Conservation (phyloP, 2,888 invertebrate genomes). For the Lepetodrilus schrolli region DNA sequence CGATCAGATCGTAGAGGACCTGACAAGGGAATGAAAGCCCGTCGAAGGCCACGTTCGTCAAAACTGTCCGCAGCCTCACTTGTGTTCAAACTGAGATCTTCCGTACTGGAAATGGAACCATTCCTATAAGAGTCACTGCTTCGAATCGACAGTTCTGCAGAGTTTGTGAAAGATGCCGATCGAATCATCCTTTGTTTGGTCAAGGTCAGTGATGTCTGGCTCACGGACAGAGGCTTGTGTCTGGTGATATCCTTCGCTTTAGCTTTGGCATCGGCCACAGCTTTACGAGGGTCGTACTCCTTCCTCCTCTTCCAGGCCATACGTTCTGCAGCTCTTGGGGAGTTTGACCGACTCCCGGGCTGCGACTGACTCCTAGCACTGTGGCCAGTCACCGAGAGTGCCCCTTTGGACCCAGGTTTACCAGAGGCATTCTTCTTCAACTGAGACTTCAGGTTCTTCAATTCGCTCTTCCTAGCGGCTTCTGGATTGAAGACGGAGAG, state of each 20-base stretch:
- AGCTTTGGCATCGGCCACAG: conserved; percentile 85
- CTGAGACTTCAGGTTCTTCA: conserved; percentile 38
- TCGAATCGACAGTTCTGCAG: conserved; percentile 47
- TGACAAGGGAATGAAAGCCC: conserved; percentile 45
- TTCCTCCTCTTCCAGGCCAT: conserved; percentile 96
- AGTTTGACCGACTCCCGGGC: conserved; percentile 60
- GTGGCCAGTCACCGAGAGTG: conserved; percentile 59
- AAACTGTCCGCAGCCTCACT: conserved; percentile 52
- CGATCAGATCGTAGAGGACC: conserved; percentile 41
- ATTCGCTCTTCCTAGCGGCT: conserved; percentile 31
- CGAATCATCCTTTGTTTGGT: conserved; percentile 53
- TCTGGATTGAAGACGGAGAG: conserved; percentile 18
- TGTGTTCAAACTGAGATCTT: conserved; percentile 52
- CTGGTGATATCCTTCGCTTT: conserved; percentile 46
- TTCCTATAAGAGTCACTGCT: conserved; percentile 39
- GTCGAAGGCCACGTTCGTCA: conserved; percentile 46
- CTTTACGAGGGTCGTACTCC: conserved; percentile 95
- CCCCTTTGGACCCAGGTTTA: conserved; percentile 59
- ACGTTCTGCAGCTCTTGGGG: conserved; percentile 81
- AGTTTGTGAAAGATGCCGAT: conserved; percentile 66
- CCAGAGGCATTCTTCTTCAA: conserved; percentile 34
- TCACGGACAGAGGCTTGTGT: conserved; percentile 32
- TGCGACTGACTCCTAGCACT: conserved; percentile 59
- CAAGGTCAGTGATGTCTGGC: conserved; percentile 35
- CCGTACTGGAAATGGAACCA: conserved; percentile 56